Evolutionary conservation across 2,113 vertebrate species (phyloP), one percentile per base, ranked within the genome.

Genomic region (Corythornis vintsioides): DNA sequence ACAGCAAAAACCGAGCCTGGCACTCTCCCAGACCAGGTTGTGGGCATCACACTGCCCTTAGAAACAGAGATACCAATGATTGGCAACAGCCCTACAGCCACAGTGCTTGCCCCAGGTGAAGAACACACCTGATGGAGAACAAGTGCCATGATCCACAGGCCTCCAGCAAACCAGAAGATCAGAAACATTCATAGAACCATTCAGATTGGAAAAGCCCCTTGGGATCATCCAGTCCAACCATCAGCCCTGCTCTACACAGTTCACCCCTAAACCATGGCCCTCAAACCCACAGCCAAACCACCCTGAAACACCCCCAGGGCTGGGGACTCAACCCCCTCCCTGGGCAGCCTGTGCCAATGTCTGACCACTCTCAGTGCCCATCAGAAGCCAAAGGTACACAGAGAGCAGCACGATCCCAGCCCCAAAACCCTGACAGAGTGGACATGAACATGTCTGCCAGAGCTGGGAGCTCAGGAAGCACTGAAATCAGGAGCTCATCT

Each of bases 91-190:
- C 57, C 35, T 33, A 38, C 8, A 66, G 35, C 48, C 57, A 75
- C 73, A 72, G n/a, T 31, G 33, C 25, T 84, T 57, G 20, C 45
- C 28, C 0, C 1, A 66, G 33, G 28, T 3, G 2, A 89, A 84
- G 55, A 33, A 82, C 84, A 84, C 1, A 75, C n/a, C 13, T 80
- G 35, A 86, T 75, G 31, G 14, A 69, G 29, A 63, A 22, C 2
- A 5, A 73, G 10, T 17, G 6, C 28, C n/a, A 50, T 6, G n/a
- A 60, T 81, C 21, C 8, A 12, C 0, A 0, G 70, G 52, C 57
- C 61, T 84, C 16, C 47, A 81, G 66, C 40, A 87, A 90, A 81
- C 19, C 45, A 70, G 45, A 78, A 72, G 17, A 26, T 59, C 38
- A 71, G 88, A 87, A 81, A 69, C 38, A 38, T 38, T 38, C 38